Evolutionary conservation across 2,797 vertebrate species (phyloP).

Genomic region (Eupleurogrammus muticus): DNA sequence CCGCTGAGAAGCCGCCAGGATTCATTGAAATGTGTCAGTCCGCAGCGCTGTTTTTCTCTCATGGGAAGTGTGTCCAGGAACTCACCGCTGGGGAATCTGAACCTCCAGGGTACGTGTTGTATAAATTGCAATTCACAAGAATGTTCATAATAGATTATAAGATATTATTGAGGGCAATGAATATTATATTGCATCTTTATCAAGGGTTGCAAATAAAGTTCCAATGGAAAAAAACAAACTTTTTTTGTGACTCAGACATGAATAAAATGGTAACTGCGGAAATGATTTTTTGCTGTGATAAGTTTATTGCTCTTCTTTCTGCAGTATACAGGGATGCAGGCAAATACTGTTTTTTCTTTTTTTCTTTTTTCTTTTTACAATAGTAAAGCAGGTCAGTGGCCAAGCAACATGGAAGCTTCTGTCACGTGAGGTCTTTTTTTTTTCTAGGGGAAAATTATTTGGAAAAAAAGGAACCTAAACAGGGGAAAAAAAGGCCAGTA

Average conservation of each 20-base stretch:
- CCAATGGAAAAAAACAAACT: constrained; percentile 90
- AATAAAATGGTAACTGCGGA: constrained; percentile 39
- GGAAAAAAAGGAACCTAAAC: constrained; percentile 29
- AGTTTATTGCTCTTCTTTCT: constrained; percentile 81
- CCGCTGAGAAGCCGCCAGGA: constrained; percentile 3
- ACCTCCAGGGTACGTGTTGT: constrained; percentile 76
- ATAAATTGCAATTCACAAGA: constrained; percentile 82
- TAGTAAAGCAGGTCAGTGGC: constrained; percentile 79
- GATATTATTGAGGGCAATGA: constrained; percentile 87
- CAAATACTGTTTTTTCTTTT: constrained; percentile 72
- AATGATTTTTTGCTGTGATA: constrained; percentile 68
- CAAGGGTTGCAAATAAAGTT: constrained; percentile 86
- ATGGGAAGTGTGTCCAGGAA: constrained; percentile 56
- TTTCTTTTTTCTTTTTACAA: constrained; percentile 47
- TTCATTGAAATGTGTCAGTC: constrained; percentile 5
- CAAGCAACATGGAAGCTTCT: constrained; percentile 84
- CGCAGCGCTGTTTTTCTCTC: constrained; percentile 37
- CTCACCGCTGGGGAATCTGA: constrained; percentile 71
- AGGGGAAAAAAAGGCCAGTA: constrained; percentile 22
- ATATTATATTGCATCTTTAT: constrained; percentile 91
- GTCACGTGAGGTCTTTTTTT: constrained; percentile 63
- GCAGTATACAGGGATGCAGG: constrained; percentile 80
- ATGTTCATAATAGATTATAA: constrained; percentile 87
- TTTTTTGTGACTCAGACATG: constrained; percentile 60
- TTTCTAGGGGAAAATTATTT: constrained; percentile 34